Evolutionary conservation across 1,140 invertebrate species (phyloP).

Genomic region (Hyles euphorbiae): DNA sequence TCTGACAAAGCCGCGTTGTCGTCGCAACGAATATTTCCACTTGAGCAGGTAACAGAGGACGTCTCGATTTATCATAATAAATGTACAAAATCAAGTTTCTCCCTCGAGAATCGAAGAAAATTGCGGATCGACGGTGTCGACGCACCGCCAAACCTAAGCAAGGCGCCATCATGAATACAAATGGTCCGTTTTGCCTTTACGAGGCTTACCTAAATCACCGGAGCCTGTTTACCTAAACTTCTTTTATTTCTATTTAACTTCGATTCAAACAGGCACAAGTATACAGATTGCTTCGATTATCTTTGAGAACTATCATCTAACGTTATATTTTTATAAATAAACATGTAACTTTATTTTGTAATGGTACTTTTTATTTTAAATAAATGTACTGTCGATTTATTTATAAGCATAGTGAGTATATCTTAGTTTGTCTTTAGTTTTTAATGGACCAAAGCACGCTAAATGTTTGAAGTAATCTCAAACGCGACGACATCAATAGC

Average conservation of each 20-base stretch:
- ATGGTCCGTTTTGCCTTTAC: slow-evolving; percentile 4
- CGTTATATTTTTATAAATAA: too few relatives aligned
- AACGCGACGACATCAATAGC: too few relatives aligned
- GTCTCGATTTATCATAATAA: slow-evolving; percentile 2
- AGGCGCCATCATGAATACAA: slow-evolving; percentile 4
- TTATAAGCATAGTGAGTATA: too few relatives aligned
- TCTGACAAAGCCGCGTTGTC: too few relatives aligned
- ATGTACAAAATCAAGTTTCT: slow-evolving; percentile 1
- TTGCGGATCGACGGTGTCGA: not conserved
- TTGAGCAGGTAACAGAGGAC: not conserved
- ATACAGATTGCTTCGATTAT: too few relatives aligned
- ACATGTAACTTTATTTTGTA: too few relatives aligned
- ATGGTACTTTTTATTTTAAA: too few relatives aligned
- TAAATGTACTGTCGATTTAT: too few relatives aligned
- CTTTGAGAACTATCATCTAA: too few relatives aligned
- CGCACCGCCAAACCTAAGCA: not conserved
- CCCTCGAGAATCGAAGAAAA: slow-evolving; percentile 2
- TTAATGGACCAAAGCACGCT: too few relatives aligned
- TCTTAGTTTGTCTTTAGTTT: too few relatives aligned
- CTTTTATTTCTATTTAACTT: slow-evolving; percentile 2
- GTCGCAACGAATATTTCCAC: not conserved
- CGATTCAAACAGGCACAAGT: not conserved
- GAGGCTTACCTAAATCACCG: slow-evolving; percentile 4
- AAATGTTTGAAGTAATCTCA: too few relatives aligned
- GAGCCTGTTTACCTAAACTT: not conserved